Base-by-base conservation (phyloP, 2,888 invertebrate genomes). In the Aporophyla lueneburgensis region DNA sequence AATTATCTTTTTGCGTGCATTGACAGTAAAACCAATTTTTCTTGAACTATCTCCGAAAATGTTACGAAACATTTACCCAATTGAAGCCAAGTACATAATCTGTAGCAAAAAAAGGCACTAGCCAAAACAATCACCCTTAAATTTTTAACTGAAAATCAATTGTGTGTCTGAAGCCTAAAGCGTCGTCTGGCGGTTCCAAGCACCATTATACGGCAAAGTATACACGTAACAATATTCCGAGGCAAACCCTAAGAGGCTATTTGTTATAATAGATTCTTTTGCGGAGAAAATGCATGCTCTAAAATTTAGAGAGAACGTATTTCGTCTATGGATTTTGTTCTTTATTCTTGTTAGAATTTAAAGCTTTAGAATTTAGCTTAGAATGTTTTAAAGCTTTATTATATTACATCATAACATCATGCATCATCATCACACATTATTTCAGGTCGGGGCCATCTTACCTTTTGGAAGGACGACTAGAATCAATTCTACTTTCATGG, bases 221-320 rank as follows among this genome's bases (percentile, higher is more conserved):
- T 74, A 85, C 46, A 71, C 77, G 83, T 83, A 86, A 80, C 77
- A 84, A 80, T 86, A 85, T 85, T 76, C 56, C 76, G 71, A 74
- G 71, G 78, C 67, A 75, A 85, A 84, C 80, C 80, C 83, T 84
- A 86, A 84, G 86, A 75, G 87, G 87, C 88, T 88, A 88, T 87
- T 88, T 86, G 80, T 79, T 85, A 80, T 88, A 86, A 86, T 86
- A 88, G 86, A 87, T 87, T 87, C 86, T 75, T 88, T 88, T 82
- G 71, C 76, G 63, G 66, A 71, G 83, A 88, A 88, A 88, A 86
- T 87, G 85, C 88, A 87, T 80, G 84, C 76, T 82, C 69, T 78
- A 80, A 86, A 82, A 84, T 87, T 79, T 86, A 76, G 49, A 78
- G 66, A 24, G 69, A 80, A 75, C 76, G 72, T 78, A 80, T 84